Conservation (phyloP, 2,797 vertebrate species). For the Odontamblyopus rebecca region DNA sequence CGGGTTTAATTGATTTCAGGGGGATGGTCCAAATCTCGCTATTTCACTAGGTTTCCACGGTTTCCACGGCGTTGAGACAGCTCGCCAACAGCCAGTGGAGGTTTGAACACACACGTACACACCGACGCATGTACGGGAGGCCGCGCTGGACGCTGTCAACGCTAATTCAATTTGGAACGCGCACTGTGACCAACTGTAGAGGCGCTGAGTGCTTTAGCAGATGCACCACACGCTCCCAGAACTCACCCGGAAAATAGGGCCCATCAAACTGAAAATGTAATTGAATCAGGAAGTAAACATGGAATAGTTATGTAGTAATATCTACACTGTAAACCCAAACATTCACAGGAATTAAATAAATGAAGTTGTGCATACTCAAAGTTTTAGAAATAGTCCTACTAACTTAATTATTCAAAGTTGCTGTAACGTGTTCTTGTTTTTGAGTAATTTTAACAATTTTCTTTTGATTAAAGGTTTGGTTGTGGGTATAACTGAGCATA, state of each 20-base stretch:
- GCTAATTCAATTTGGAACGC: slow-evolving; percentile 94
- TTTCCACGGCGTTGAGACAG: slow-evolving; percentile 50
- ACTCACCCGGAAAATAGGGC: slow-evolving; percentile 26
- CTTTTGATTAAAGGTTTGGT: no score
- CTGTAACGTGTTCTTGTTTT: no score
- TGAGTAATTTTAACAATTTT: no score
- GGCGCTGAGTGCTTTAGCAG: slow-evolving; percentile 85
- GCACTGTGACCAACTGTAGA: slow-evolving; percentile 86
- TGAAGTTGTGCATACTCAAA: no score
- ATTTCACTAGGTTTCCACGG: slow-evolving; percentile 53
- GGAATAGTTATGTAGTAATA: slow-evolving; percentile 12
- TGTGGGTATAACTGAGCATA: no score
- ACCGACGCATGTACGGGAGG: slow-evolving; percentile 66
- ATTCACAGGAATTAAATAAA: no score
- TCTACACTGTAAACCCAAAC: background rate
- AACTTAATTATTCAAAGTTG: no score
- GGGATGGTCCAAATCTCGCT: slow-evolving; percentile 53
- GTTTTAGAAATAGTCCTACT: no score
- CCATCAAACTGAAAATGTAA: slow-evolving; percentile 28
- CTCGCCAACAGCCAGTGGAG: slow-evolving; percentile 64
- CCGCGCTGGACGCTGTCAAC: slow-evolving; percentile 85
- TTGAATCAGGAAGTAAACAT: slow-evolving; percentile 38
- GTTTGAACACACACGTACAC: slow-evolving; percentile 50
- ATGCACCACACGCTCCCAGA: slow-evolving; percentile 68
- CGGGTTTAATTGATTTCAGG: slow-evolving; percentile 88